A percentile compares a stretch with the other conserved stretches of the same genome.
Conservation (phyloP, 2,113 vertebrate genomes). For the Glaucomys volans region DNA sequence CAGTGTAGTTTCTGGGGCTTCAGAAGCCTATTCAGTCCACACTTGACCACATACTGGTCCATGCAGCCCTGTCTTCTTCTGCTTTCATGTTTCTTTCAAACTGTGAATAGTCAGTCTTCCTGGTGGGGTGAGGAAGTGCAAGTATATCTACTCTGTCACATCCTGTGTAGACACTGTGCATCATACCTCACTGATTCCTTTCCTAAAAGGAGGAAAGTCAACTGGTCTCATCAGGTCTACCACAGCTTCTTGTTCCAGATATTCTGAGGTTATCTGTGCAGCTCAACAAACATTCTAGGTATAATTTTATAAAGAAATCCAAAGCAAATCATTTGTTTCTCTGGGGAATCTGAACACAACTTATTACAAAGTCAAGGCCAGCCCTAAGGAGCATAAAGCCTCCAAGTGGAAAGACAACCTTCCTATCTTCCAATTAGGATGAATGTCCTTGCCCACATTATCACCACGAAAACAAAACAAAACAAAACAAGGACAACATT, state of each 20-base stretch:
- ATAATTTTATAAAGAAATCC: constrained; percentile 40
- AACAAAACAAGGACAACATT: not conserved
- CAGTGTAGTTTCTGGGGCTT: not conserved
- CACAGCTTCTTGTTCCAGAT: not conserved
- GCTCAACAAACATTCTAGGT: not conserved
- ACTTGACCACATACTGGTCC: not conserved
- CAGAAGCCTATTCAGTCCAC: not conserved
- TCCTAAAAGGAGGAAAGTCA: not conserved
- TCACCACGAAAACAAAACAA: not conserved
- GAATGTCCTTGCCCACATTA: not conserved
- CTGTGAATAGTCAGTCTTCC: not conserved
- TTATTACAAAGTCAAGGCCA: constrained; percentile 30
- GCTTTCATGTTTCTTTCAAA: not conserved
- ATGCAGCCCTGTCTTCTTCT: not conserved
- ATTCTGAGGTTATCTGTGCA: not conserved
- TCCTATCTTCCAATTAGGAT: not conserved
- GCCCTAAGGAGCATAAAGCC: not conserved
- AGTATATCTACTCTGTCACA: not conserved
- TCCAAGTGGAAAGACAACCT: not conserved
- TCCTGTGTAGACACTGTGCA: not conserved
- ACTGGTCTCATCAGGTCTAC: not conserved
- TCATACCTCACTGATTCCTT: not conserved
- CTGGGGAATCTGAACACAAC: not conserved
- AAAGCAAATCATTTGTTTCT: constrained; percentile 38
- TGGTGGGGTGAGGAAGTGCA: not conserved